A percentile compares a stretch with the other conserved stretches of the same genome.
Conservation (phyloP, 2,888 invertebrate species). For the Cataglyphis albicans region DNA sequence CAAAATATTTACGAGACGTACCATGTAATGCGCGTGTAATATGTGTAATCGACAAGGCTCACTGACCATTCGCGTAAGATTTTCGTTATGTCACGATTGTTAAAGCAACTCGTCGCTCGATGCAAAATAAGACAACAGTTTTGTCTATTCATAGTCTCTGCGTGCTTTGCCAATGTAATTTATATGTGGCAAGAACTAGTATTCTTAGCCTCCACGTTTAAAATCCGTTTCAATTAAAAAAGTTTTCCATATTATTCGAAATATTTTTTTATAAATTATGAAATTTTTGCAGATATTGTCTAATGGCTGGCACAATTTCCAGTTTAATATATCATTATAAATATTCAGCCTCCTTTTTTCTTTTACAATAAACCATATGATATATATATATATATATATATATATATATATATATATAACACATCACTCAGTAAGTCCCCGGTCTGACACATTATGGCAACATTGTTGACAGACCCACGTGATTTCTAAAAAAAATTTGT, state of each 20-base stretch:
- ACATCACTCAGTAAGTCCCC: no score
- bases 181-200: neutral
- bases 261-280: neutral
- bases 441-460: no score
- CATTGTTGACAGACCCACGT: no score
- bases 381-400: no score
- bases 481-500: no score
- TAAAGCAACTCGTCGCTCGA: neutral
- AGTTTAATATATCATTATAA: slow-evolving; percentile 66
- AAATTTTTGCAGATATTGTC: neutral
- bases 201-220: neutral
- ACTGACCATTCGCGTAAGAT: slow-evolving; percentile 17
- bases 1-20: neutral
- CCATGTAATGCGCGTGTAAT: neutral
- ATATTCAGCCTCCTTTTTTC: slow-evolving; percentile 51
- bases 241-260: neutral
- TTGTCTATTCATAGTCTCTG: neutral
- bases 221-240: neutral
- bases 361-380: slow-evolving; percentile 8
- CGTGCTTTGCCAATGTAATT: neutral
- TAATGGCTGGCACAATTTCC: slow-evolving; percentile 63
- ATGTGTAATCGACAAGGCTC: neutral
- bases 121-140: neutral
- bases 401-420: no score
- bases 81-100: neutral